Percentiles rank a stretch among this genome's conserved stretches.
Evolutionary conservation across 2,113 vertebrate species (phyloP).

Genomic region (Bungarus multicinctus): DNA sequence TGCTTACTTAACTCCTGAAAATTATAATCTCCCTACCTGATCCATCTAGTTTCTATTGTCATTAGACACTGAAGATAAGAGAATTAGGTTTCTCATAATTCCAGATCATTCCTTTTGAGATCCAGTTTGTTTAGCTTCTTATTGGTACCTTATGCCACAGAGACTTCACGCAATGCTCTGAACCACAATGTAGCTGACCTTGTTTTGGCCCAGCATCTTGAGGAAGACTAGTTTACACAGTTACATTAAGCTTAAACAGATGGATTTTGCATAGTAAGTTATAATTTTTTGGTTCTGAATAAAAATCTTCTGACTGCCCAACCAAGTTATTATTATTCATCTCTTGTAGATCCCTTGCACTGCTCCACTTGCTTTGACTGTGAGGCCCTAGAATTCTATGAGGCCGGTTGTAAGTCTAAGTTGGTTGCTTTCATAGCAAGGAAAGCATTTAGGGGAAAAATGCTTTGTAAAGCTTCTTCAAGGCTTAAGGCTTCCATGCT

Average conservation of each 20-base stretch:
- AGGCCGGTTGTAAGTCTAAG: neutral
- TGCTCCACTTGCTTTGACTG: neutral
- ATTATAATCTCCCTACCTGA: neutral
- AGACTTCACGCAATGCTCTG: neutral
- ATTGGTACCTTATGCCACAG: neutral
- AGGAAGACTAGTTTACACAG: neutral
- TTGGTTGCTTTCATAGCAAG: neutral
- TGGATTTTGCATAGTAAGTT: neutral
- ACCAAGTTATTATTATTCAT: neutral
- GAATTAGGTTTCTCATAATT: neutral
- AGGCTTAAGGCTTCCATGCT: neutral
- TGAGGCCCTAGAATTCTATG: neutral
- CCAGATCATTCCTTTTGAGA: neutral
- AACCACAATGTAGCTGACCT: neutral
- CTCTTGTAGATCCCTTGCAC: neutral
- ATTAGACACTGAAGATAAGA: neutral
- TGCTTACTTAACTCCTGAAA: neutral
- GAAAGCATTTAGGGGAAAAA: neutral
- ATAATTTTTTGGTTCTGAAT: neutral
- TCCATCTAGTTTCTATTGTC: neutral
- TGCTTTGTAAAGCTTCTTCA: neutral
- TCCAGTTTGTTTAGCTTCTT: neutral
- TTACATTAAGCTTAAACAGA: neutral
- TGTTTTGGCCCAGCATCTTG: neutral
- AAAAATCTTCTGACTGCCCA: neutral